Evolutionary conservation across 2,888 invertebrate genomes (phyloP), one percentile per base, ranked within the genome.

Genomic region (Drosophila birchii): DNA sequence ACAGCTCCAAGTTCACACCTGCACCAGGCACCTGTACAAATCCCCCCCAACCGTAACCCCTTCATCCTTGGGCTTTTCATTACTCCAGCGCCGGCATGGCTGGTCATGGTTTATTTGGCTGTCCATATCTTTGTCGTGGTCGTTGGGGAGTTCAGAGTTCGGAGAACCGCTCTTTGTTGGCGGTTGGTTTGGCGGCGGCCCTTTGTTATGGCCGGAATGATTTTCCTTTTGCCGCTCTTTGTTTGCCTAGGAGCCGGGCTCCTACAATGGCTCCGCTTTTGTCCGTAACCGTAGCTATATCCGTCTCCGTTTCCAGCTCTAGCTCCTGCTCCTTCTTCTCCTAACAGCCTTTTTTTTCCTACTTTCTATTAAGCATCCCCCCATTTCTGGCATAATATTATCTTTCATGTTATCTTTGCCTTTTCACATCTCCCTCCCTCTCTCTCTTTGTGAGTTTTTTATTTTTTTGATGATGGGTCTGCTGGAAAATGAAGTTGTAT

Each of bases 391-490:
- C 81, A 89, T 87, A 89, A 87, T 89, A 86, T 89, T 89, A 82
- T 81, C 86, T 79, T 85, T 83, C 76, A 77, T 81, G 81, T 87
- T 80, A 80, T 85, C 82, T 85, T 81, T 78, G 85, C 78, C 86
- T 79, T 86, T 84, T 81, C 78, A 75, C 76, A 75, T 73, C 55
- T 58, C 69, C 75, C 49, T 44, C 34, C 16, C 34, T 16, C 18
- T 2, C 1, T n/a, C n/a, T n/a, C n/a, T n/a, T n/a, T n/a, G n/a
- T n/a, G n/a, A 54, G 36, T 56, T 57, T 69, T 67, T 45, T 70
- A 74, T 23, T 41, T 49, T 63, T 67, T 49, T 63, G 66, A 74
- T 34, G 55, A 75, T 39, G 55, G 66, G 68, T 53, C 36, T 51
- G 66, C 74, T 80, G 75, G 66, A 80, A 81, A 76, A 88, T 88